Conservation (phyloP, 2,797 vertebrate genomes). For the Sebastes flavidus region DNA sequence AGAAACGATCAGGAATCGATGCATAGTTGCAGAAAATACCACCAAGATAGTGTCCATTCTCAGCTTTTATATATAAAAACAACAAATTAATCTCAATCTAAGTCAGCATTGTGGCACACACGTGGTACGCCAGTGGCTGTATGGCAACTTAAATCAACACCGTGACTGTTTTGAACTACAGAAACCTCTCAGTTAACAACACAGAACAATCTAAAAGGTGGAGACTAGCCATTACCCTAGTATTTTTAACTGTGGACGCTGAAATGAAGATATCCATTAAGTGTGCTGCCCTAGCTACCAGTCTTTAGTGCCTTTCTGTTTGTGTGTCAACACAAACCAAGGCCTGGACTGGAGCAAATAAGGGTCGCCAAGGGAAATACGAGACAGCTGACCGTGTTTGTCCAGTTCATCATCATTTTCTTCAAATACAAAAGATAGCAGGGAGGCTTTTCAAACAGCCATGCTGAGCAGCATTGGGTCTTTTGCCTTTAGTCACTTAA, state of each 20-base stretch:
- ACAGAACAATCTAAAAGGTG: not conserved
- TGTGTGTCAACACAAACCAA: conserved; percentile 30
- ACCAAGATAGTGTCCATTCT: not conserved
- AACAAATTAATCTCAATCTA: not conserved
- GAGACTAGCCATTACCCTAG: not conserved
- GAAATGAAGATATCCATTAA: not conserved
- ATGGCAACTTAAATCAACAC: not conserved
- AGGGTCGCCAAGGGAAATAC: conserved; percentile 18
- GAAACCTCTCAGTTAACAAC: not conserved
- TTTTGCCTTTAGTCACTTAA: not conserved
- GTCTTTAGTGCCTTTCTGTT: not conserved
- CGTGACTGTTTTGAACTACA: not conserved
- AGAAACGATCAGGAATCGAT: not conserved
- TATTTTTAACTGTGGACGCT: not conserved
- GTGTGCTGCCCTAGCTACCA: not conserved
- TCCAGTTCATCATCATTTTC: conserved; percentile 18
- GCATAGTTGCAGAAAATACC: not conserved
- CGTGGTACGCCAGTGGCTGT: not conserved
- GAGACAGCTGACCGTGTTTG: conserved; percentile 34
- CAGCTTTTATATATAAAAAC: not conserved
- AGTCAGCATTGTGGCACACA: not conserved
- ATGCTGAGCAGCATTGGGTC: not conserved
- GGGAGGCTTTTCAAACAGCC: not conserved
- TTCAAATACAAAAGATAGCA: conserved; percentile 20
- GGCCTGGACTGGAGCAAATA: conserved; percentile 3